These are phyloP conservation scores for Myotis vivesi DNA, from an alignment of 2,797 vertebrate species.

Conservation along the genomic window DNA sequence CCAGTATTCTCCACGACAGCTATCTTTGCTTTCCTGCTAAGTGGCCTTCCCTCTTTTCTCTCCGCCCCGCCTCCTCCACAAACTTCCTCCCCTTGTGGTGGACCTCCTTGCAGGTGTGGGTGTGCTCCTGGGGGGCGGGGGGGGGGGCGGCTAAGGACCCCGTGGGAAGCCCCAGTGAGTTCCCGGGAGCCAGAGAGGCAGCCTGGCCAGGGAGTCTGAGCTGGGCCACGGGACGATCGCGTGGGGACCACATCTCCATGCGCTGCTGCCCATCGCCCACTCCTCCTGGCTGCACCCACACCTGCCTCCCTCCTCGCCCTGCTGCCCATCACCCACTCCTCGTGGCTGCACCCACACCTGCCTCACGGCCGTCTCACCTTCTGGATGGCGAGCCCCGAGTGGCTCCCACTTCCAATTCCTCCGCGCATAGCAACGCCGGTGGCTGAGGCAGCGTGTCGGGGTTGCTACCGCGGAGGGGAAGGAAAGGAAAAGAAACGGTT, in stretches of 20 bases:
- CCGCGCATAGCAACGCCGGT: fast-evolving
- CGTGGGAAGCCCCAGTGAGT: not conserved
- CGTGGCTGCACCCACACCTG: not conserved
- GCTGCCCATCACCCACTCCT: too few relatives aligned
- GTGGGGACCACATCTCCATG: too few relatives aligned
- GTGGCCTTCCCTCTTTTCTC: not conserved
- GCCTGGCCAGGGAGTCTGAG: not conserved
- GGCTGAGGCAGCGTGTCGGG: too few relatives aligned
- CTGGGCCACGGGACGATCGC: not conserved
- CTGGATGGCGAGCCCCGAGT: fast-evolving
- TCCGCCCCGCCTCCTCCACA: not conserved
- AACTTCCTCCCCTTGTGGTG: fast-evolving
- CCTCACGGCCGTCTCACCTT: fast-evolving
- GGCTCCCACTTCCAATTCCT: not conserved
- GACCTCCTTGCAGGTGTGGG: not conserved
- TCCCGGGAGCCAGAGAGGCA: not conserved
- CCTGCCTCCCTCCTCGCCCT: too few relatives aligned
- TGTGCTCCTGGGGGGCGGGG: not conserved
- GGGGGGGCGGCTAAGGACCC: too few relatives aligned
- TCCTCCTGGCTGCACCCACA: too few relatives aligned
- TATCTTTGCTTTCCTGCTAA: not conserved
- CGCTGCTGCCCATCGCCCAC: too few relatives aligned
- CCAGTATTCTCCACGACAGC: not conserved
- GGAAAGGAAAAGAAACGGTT: not conserved
- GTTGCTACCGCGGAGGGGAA: too few relatives aligned